Conservation (phyloP, 2,888 invertebrate genomes). For the Lysandra coridon region DNA sequence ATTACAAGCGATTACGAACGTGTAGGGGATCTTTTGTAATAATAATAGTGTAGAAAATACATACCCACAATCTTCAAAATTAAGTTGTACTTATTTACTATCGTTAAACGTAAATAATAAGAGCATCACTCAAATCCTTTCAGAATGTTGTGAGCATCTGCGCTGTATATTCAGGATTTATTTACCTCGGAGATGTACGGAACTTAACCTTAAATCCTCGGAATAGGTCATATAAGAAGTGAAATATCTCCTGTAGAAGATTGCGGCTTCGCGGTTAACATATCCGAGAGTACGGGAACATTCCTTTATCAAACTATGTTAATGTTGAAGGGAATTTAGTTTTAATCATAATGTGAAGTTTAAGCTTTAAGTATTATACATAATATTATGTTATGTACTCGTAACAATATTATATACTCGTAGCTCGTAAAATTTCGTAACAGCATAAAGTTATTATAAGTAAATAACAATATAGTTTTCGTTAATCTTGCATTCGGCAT, state of each 20-base stretch:
- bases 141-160: background rate
- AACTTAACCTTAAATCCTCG: background rate
- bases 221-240: background rate
- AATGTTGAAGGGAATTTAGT: background rate
- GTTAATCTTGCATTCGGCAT: no score
- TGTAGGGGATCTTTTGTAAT: no score
- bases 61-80: background rate
- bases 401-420: background rate
- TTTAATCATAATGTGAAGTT: background rate
- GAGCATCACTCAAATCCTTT: background rate
- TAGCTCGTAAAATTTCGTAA: no score
- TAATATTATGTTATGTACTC: no score
- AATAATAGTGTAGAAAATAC: no score
- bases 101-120: background rate
- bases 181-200: background rate
- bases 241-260: background rate
- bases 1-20: no score
- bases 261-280: background rate
- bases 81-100: background rate
- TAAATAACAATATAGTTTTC: no score
- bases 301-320: slow-evolving; percentile 16
- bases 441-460: no score
- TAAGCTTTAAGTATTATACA: no score
- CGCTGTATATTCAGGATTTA: background rate
- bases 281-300: background rate